These are phyloP conservation scores for Helleia helle DNA, from an alignment of 2,888 invertebrate genomes.

Conservation along the genomic window DNA sequence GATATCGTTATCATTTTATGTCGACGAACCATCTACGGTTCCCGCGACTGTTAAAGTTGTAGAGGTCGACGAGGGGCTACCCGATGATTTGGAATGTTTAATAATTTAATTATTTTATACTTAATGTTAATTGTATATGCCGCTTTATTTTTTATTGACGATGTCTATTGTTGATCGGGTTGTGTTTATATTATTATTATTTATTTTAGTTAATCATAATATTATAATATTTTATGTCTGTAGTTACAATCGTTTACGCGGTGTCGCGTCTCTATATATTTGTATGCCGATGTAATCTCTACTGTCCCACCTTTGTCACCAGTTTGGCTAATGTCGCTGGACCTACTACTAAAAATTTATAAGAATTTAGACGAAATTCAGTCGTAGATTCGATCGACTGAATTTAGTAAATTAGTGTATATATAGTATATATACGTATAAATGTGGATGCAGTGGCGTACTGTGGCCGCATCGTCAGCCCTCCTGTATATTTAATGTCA, in stretches of 20 bases:
- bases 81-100: neutral
- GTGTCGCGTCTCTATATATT: conserved; percentile 15
- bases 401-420: conserved; percentile 38
- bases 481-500: conserved; percentile 44
- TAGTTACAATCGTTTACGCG: neutral
- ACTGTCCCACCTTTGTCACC: conserved; percentile 52
- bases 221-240: neutral
- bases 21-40: too few species aligned
- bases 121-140: neutral
- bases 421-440: conserved; percentile 55
- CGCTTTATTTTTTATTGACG: neutral
- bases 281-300: conserved; percentile 25
- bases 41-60: too few species aligned
- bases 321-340: conserved; percentile 33
- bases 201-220: conserved; percentile 7
- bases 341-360: conserved; percentile 41
- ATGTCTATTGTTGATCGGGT: conserved; percentile 1
- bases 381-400: conserved; percentile 48
- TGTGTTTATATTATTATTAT: conserved; percentile 9
- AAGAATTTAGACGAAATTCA: conserved; percentile 38
- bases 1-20: too few species aligned
- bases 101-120: conserved; percentile 1
- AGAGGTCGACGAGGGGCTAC: neutral
- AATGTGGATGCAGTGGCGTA: conserved; percentile 69
- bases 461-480: conserved; percentile 52